A percentile compares a stretch with the other conserved stretches of the same genome.
Conservation (phyloP, 2,888 invertebrate species). For the Nudaria mundana region DNA sequence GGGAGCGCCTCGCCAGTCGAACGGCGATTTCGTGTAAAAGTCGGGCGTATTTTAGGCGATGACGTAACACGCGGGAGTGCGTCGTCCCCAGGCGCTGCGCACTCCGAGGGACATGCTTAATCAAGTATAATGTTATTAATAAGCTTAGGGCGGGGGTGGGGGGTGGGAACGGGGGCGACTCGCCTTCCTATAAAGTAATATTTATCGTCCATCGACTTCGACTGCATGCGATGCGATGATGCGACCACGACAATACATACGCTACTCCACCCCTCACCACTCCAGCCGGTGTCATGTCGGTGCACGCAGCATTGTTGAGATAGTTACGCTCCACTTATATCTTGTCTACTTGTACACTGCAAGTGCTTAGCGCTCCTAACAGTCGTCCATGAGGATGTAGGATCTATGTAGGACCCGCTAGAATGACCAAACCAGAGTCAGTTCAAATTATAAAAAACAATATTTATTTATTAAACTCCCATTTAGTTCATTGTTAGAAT, state of each 20-base stretch:
- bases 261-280: slow-evolving; percentile 14
- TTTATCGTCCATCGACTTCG: slow-evolving; percentile 50
- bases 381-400: background rate
- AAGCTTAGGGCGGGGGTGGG: slow-evolving; percentile 52
- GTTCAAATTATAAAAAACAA: too few species aligned
- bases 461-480: too few species aligned
- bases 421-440: too few species aligned
- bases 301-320: slow-evolving; percentile 38
- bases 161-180: slow-evolving; percentile 50
- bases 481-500: too few species aligned
- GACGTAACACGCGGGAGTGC: slow-evolving; percentile 51
- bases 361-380: slow-evolving; percentile 21
- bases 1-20: slow-evolving; percentile 38
- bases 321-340: slow-evolving; percentile 34
- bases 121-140: slow-evolving; percentile 61
- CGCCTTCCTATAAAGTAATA: slow-evolving; percentile 46
- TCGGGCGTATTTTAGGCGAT: slow-evolving; percentile 59
- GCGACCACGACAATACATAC: slow-evolving; percentile 7
- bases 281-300: background rate
- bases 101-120: slow-evolving; percentile 49
- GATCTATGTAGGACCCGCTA: too few species aligned
- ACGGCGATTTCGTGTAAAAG: slow-evolving; percentile 38
- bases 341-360: too few species aligned
- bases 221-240: slow-evolving; percentile 40
- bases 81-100: slow-evolving; percentile 45